These are phyloP conservation scores for Parazoanthus darwini DNA, from an alignment of 92 coral and sea anemone genomes.

Conservation along the genomic window DNA sequence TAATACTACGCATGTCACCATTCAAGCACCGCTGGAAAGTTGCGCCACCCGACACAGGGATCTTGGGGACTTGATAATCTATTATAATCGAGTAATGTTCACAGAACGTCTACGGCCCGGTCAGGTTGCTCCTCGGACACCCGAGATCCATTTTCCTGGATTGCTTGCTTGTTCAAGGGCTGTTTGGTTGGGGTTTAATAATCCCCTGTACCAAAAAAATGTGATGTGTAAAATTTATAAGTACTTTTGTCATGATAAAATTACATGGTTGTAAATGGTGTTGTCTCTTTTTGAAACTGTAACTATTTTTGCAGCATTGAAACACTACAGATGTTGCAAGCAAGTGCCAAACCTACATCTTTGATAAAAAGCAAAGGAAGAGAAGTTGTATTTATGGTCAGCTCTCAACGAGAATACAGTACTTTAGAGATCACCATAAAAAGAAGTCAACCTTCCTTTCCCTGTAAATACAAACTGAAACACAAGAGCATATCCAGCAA, in stretches of 20 bases:
- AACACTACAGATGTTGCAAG: conserved; percentile 7
- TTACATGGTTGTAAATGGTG: neutral
- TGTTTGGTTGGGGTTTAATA: too few relatives aligned
- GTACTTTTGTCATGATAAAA: too few relatives aligned
- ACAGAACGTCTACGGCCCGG: conserved; percentile 18
- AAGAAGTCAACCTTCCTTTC: neutral
- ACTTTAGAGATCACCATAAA: conserved; percentile 5
- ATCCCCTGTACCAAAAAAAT: too few relatives aligned
- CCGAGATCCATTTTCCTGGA: conserved; percentile 12
- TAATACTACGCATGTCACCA: conserved; percentile 12
- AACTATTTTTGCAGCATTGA: neutral
- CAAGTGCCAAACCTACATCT: neutral
- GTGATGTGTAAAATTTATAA: too few relatives aligned
- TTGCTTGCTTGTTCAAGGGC: too few relatives aligned
- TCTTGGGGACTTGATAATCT: conserved; percentile 33
- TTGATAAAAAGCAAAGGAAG: neutral
- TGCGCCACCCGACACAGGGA: conserved; percentile 18
- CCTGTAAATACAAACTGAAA: neutral
- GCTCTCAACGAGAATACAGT: conserved; percentile 1
- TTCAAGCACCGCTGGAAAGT: conserved; percentile 29
- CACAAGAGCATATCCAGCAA: neutral
- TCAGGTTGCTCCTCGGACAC: conserved; percentile 4
- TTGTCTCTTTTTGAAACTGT: neutral
- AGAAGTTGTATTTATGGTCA: neutral
- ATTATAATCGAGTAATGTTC: conserved; percentile 35